Conservation (phyloP, 1,140 invertebrate species). For the Papilio polyxenes region DNA sequence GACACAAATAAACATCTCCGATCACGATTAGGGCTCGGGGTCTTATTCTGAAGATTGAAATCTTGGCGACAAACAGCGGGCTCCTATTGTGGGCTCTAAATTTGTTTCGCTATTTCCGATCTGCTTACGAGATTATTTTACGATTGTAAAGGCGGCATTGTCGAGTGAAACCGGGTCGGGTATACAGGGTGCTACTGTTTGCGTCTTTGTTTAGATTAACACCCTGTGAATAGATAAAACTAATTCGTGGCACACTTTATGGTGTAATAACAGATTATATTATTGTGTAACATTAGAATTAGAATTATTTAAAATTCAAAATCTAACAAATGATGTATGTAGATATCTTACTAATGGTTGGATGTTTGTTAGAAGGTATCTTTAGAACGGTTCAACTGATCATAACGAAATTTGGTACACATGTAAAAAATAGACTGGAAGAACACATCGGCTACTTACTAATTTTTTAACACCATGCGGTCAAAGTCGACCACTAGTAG, state of each 20-base stretch:
- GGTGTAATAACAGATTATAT: not conserved
- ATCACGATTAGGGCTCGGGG: constrained; percentile 64
- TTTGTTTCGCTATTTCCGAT: constrained; percentile 76
- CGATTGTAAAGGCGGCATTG: constrained; percentile 69
- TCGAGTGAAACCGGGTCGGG: constrained; percentile 48
- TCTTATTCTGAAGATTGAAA: constrained; percentile 63
- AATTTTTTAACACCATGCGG: too few species aligned
- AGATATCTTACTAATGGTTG: too few species aligned
- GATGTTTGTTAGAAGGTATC: too few species aligned
- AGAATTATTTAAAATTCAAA: not conserved
- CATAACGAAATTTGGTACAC: too few species aligned
- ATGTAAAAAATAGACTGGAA: too few species aligned
- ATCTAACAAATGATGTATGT: too few species aligned
- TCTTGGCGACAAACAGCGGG: constrained; percentile 72
- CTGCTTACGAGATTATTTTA: constrained; percentile 70
- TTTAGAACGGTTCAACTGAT: too few species aligned
- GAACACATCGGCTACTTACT: too few species aligned
- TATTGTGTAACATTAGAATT: not conserved
- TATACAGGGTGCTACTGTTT: constrained; percentile 35
- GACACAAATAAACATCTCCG: constrained; percentile 65
- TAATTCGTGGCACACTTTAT: constrained; percentile 2
- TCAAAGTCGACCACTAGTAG: too few species aligned
- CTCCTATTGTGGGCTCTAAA: constrained; percentile 73
- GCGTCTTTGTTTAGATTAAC: constrained; percentile 18
- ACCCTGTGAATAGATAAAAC: constrained; percentile 10